Percentiles rank a stretch among this genome's conserved stretches.
phyloP scores from a whole-genome alignment of 2,888 invertebrate genomes.

The Lampropteryx suffumata region DNA sequence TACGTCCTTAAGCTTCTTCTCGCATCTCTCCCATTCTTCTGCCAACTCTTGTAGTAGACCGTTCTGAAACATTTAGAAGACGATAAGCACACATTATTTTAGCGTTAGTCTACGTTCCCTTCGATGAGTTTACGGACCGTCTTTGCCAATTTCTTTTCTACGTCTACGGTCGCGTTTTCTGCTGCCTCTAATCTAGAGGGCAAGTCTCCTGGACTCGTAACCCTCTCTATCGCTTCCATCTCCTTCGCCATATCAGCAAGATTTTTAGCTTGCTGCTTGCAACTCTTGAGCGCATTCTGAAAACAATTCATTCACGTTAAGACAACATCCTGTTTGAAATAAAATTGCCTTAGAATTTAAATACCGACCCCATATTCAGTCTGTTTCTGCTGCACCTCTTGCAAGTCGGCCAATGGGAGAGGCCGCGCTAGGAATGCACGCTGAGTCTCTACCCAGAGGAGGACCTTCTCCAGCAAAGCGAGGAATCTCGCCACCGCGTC shows the following conservation, averaged over 20 bases:
- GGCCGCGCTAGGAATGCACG: conserved; percentile 90
- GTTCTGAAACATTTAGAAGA: conserved; percentile 83
- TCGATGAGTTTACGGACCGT: conserved; percentile 84
- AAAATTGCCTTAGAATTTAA: neutral
- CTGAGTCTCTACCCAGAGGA: conserved; percentile 93
- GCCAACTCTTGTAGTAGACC: conserved; percentile 94
- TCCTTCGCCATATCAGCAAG: conserved; percentile 96
- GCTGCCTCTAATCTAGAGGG: conserved; percentile 93
- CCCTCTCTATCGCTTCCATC: conserved; percentile 91
- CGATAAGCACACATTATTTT: conserved; percentile 4
- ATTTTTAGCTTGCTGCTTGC: conserved; percentile 93
- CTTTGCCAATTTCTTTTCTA: conserved; percentile 92
- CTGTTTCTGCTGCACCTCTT: conserved; percentile 92
- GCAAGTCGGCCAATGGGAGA: conserved; percentile 89
- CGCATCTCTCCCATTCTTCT: conserved; percentile 98
- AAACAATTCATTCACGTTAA: conserved; percentile 44
- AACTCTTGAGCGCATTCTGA: conserved; percentile 93
- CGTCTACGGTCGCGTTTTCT: conserved; percentile 92
- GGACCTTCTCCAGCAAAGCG: conserved; percentile 90
- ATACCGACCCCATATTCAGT: conserved; percentile 91
- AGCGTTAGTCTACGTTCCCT: neutral
- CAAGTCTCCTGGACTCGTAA: conserved; percentile 92
- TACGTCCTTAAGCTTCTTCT: conserved; percentile 95
- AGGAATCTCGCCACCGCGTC: conserved; percentile 95
- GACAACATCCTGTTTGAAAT: neutral